Base-by-base conservation (phyloP, 1,140 invertebrate species). In the Maconellicoccus hirsutus region DNA sequence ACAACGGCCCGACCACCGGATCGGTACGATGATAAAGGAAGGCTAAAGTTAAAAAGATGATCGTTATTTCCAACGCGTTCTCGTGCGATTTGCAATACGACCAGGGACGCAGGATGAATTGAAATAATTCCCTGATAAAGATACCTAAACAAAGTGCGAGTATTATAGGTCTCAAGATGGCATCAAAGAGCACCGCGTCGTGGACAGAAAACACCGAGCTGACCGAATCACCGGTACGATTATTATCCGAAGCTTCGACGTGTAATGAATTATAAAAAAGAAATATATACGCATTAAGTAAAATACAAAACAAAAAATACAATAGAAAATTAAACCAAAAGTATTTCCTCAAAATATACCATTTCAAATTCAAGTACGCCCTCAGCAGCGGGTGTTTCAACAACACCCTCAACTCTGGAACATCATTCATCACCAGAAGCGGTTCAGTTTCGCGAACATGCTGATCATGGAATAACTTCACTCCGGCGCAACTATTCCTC, bases 311-410 rank as follows among this genome's bases (percentile, higher is more conserved):
- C 0, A 87, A 73, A 0, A 86, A 77, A 77, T 91, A 92, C 73
- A 91, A 84, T 1, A 83, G 76, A 22, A 91, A 84, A 77, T 92
- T 91, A 1, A 83, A 78, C 70, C 86, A 86, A 74, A 90, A 89
- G 7, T 90, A 80, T n/a, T 84, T 82, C 29, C 87, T 84, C 71
- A 92, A 86, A 71, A 85, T 82, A 75, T 87, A 83, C 89, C 90
- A 93, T 78, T 93, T 93, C 16, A 92, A 80, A 76, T 88, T 87
- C 0, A 93, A 77, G 75, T 91, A 91, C 72, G 88, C 91, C 0
- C 88, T 86, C 10, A 92, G 84, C 0, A 92, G 79, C 0, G 91
- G 90, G 80, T 92, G 91, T 75, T 86, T 88, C 1, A 92, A 78
- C n/a, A 92, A 78, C 71, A 85, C 83, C 29, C 84, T 83, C 29